These are phyloP conservation scores for Cyprinodon variegatus DNA, from an alignment of 2,113 vertebrate species.

Conservation along the genomic window DNA sequence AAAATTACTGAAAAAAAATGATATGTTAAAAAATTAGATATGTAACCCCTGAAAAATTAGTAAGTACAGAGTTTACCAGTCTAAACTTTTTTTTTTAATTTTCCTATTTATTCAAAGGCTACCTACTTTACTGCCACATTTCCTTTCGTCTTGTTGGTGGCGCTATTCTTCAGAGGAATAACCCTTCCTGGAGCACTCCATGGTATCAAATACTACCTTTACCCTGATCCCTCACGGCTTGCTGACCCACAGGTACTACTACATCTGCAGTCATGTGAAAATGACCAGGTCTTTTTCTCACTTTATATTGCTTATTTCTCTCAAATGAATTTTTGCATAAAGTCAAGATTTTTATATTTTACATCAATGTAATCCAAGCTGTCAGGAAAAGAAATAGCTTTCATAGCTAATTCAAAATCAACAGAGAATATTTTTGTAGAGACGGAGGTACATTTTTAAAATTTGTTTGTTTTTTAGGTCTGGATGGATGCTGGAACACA, in stretches of 20 bases:
- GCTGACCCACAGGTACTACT: slow-evolving; percentile 86
- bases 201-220: slow-evolving; percentile 89
- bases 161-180: slow-evolving; percentile 86
- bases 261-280: too few relatives aligned
- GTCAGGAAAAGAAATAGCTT: background rate
- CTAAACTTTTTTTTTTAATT: background rate
- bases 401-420: background rate
- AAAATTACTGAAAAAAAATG: too few relatives aligned
- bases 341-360: background rate
- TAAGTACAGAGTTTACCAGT: too few relatives aligned
- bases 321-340: background rate
- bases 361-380: background rate
- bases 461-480: slow-evolving; percentile 50
- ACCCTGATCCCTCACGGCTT: slow-evolving; percentile 84
- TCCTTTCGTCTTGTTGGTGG: slow-evolving; percentile 85
- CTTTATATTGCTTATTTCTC: background rate
- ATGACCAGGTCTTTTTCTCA: background rate
- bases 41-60: too few relatives aligned
- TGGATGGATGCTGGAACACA: slow-evolving; percentile 80
- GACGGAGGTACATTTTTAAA: background rate
- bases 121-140: slow-evolving; percentile 92
- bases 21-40: too few relatives aligned
- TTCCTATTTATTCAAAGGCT: slow-evolving; percentile 70
- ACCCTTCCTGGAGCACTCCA: slow-evolving; percentile 84
- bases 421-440: background rate